Conservation (phyloP, 2,113 vertebrate genomes). For the Daubentonia madagascariensis region DNA sequence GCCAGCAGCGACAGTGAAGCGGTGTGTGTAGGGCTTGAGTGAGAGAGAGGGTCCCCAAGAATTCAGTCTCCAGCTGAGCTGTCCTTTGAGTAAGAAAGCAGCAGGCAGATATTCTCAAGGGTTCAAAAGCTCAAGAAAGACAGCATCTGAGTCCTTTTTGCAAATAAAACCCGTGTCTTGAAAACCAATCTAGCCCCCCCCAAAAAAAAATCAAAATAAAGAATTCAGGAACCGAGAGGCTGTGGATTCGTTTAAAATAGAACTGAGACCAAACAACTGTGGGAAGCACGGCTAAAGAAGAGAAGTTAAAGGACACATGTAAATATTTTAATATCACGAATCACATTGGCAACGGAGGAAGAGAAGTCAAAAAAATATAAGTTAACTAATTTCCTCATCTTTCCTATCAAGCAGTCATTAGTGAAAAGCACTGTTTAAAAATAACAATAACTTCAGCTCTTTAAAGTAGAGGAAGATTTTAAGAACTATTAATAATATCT, state of each 20-base stretch:
- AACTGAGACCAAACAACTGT: neutral
- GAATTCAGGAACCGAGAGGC: neutral
- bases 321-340: neutral
- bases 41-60: neutral
- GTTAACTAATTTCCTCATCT: neutral
- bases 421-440: neutral
- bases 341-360: neutral
- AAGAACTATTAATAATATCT: neutral
- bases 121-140: neutral
- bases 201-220: slow-evolving; percentile 58
- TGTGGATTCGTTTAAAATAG: slow-evolving; percentile 42
- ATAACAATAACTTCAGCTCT: neutral
- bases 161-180: slow-evolving; percentile 23
- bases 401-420: neutral
- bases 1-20: neutral
- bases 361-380: neutral
- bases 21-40: neutral
- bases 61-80: neutral
- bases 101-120: neutral
- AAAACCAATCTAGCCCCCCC: slow-evolving; percentile 31
- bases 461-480: neutral
- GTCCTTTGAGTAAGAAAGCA: neutral
- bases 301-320: neutral
- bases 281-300: neutral
- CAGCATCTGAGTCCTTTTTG: neutral